phyloP scores from a whole-genome alignment of 1,140 invertebrate genomes.

The Heliothis subflexa region DNA sequence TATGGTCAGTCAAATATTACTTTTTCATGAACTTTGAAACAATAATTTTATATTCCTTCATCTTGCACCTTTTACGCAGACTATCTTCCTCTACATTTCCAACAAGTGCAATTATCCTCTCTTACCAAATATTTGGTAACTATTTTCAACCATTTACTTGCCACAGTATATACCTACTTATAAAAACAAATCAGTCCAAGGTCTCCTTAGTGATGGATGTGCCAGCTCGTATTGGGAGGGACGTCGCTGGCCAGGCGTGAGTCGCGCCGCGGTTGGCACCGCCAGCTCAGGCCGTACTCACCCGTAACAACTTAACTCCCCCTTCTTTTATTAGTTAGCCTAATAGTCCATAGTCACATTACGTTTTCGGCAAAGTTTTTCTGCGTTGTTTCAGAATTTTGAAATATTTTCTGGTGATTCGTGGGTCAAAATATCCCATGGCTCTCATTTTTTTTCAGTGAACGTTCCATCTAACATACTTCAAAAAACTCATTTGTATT shows the following conservation, averaged over 20 bases:
- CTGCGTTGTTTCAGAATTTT: background rate
- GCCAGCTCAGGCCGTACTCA: constrained; percentile 28
- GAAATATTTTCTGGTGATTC: too few species aligned
- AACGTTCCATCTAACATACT: too few species aligned
- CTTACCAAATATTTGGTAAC: background rate
- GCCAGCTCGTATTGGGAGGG: constrained; percentile 18
- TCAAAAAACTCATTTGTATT: too few species aligned
- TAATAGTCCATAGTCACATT: constrained; percentile 40
- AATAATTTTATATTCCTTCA: too few species aligned
- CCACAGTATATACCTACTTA: background rate
- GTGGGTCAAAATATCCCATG: too few species aligned
- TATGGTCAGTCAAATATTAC: background rate
- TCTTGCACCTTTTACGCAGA: too few species aligned
- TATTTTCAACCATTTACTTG: background rate
- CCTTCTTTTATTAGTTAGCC: constrained; percentile 43
- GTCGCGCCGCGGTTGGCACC: constrained; percentile 31
- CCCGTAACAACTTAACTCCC: constrained; percentile 39
- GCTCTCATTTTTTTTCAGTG: too few species aligned
- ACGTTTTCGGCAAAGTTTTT: constrained; percentile 6
- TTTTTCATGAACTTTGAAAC: too few species aligned
- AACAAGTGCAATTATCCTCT: too few species aligned
- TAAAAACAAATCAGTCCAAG: constrained; percentile 38
- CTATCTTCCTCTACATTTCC: too few species aligned
- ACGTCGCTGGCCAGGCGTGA: constrained; percentile 25
- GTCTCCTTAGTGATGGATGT: constrained; percentile 24